Evolutionary conservation across 2,888 invertebrate species (phyloP).

Genomic region (Coelogynopora nodosa): DNA sequence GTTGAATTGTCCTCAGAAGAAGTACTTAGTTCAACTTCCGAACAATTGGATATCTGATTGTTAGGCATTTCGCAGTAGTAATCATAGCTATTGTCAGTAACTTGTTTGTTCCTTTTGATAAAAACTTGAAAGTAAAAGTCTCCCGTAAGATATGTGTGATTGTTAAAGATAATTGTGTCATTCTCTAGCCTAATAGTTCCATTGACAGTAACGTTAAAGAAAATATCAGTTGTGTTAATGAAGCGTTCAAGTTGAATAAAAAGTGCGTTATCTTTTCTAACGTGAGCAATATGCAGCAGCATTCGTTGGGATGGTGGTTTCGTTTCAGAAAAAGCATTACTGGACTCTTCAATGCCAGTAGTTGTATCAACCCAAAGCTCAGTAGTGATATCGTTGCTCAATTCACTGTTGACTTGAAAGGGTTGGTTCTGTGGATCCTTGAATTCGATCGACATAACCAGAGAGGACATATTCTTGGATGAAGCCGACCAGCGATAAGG

Average conservation of each 20-base stretch:
- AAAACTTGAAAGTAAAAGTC: slow-evolving; percentile 34
- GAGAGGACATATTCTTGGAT: background rate
- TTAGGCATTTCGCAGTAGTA: slow-evolving; percentile 23
- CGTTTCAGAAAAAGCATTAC: background rate
- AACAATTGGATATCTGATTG: background rate
- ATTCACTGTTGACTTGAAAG: background rate
- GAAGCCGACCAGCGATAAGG: background rate
- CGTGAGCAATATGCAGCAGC: background rate
- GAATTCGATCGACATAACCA: background rate
- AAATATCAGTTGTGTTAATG: background rate
- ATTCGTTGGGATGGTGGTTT: background rate
- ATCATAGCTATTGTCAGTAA: background rate
- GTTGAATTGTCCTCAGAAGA: background rate
- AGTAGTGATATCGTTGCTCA: background rate
- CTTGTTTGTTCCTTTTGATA: background rate
- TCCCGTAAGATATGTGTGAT: slow-evolving; percentile 7
- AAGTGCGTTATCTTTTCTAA: background rate
- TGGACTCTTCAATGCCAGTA: background rate
- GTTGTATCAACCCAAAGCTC: background rate
- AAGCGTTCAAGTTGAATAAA: background rate
- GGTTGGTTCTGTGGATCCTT: background rate
- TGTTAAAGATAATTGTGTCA: background rate
- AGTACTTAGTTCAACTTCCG: background rate
- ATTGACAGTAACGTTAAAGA: background rate
- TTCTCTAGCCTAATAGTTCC: background rate